Percentiles rank a stretch among this genome's conserved stretches.
phyloP scores from a whole-genome alignment of 1,140 invertebrate species.

The Heterodera schachtii region DNA sequence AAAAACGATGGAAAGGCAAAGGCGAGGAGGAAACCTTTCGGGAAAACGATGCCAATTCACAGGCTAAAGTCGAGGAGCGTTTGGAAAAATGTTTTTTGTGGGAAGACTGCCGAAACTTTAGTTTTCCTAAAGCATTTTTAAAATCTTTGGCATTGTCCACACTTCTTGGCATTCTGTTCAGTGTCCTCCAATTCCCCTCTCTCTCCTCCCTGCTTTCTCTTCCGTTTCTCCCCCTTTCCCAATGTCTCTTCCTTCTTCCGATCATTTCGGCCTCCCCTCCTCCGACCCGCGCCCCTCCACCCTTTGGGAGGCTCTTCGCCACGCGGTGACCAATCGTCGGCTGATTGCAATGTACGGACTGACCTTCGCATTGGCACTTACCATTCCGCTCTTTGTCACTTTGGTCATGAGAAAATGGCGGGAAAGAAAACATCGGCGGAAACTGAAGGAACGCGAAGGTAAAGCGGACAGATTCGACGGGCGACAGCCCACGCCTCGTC shows the following conservation, averaged over 20 bases:
- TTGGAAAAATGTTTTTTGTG: no score
- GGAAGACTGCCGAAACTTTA: no score
- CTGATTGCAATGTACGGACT: constrained; percentile 85
- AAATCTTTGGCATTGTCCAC: no score
- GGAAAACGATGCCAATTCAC: not conserved
- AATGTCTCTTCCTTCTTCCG: not conserved
- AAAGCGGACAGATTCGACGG: no score
- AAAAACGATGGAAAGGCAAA: not conserved
- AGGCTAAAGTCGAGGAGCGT: no score
- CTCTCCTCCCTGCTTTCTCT: no score
- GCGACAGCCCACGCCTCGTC: no score
- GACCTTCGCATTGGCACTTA: constrained; percentile 76
- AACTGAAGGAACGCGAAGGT: constrained; percentile 13
- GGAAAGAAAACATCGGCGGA: not conserved
- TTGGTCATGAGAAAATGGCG: constrained; percentile 22
- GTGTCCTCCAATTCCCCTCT: no score
- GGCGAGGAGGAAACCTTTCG: not conserved
- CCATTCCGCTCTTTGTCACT: constrained; percentile 13
- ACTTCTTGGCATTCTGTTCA: no score
- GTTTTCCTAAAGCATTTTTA: no score
- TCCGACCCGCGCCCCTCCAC: constrained; percentile 67
- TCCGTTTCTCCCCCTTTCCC: not conserved
- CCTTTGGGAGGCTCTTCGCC: constrained; percentile 76
- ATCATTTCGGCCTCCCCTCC: constrained; percentile 23
- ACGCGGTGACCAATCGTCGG: constrained; percentile 92